Evolutionary conservation across 2,888 invertebrate species (phyloP), one percentile per base, ranked within the genome.

Genomic region (Tiliacea citrago): DNA sequence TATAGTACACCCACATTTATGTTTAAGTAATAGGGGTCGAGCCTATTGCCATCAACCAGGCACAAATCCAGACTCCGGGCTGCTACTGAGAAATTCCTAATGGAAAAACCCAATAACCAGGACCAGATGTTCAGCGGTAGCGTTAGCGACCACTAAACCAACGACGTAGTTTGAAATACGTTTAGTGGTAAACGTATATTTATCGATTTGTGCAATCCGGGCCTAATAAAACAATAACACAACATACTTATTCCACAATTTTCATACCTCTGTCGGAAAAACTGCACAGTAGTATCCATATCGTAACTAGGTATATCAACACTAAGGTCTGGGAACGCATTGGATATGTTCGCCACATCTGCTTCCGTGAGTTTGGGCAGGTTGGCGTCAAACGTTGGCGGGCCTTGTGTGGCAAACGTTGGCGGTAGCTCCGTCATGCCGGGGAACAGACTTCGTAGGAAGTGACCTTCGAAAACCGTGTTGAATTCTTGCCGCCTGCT

Each of bases 371-470:
- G 96, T 90, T 97, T 97, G 29, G 98, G 98, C 80, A 98, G 93
- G 60, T 96, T 96, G 29, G 97, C 97, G 92, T 99, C 98, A 90
- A 98, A 98, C n/a, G 97, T 94, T 0, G 97, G 95, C 0, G 98
- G 98, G 75, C 98, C 97, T 90, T 98, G 97, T 7, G 98, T 98
- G 68, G 98, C 99, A 93, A 98, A 99, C 0, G 97, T 96, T 5
- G 98, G 98, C 2, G 99, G 98, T 79, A 98, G 95, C 89, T 99
- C 99, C 70, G 98, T 98, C 97, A 99, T 97, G 0, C 99, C 99
- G 1, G 98, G 98, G 94, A 99, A 99, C 60, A 99, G 94, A 18
- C 97, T 97, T 82, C 97, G 97, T 10, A 99, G 96, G 91, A 98
- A 98, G 89, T 98, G 99, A 0, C 98, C 98, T 42, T 98, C 98